Base-by-base conservation (phyloP, 2,113 vertebrate species). In the Eudyptes chrysolophus region DNA sequence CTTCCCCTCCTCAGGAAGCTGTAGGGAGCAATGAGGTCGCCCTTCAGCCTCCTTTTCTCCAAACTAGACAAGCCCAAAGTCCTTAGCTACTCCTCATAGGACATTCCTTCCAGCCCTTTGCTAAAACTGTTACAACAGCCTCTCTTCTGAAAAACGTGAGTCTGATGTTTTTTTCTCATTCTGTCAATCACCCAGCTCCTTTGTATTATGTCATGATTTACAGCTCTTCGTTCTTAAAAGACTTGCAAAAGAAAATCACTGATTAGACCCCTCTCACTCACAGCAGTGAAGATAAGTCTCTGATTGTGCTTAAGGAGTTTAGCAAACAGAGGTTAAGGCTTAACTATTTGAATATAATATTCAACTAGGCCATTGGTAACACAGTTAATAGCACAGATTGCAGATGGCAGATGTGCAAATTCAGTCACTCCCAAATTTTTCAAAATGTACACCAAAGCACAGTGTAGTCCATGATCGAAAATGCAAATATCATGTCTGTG, bases 21-120 rank as follows among this genome's bases (percentile, higher is more conserved):
- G 40, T 10, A 46, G 40, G 49, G 46, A 48, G 5, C 3, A 75
- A 34, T 19, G 21, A 42, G 1, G 0, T 51, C 10, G 2, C 2
- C 19, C 51, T 6, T n/a, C 51, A 57, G 19, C 4, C 26, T 69
- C 11, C 11, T 68, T 54, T 58, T 55, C 44, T 80, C 9, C 30
- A 58, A 78, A 52, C 7, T 13, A 58, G 61, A 42, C 21, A 86
- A 86, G 11, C 18, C 3, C 22, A 3, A 7, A 49, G 8, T 68
- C 29, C 44, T 46, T 25, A 86, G 18, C 11, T 0, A 0, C 12
- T 82, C 16, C 4, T n/a, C 5, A 29, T 0, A 36, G 16, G 4
- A 38, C 9, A 34, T 61, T 16, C 10, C 17, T 65, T 72, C 14
- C 27, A 71, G 30, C 5, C 2, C 10, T 90, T 75, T 75, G 9